Base-by-base conservation (phyloP, 2,888 invertebrate species). In the Euclidia mi region DNA sequence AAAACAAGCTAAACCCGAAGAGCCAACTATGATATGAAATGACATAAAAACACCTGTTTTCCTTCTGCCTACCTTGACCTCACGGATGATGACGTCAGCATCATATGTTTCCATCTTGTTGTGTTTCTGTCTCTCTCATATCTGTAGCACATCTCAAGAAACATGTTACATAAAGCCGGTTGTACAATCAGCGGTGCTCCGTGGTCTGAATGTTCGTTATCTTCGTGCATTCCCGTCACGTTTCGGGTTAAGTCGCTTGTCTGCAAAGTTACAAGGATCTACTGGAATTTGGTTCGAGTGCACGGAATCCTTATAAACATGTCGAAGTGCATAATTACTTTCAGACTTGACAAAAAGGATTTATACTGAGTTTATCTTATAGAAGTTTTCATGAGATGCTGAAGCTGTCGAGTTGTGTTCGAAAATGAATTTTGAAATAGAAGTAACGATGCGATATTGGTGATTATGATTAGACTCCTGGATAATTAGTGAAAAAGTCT, bases 231-330 rank as follows among this genome's bases (percentile, higher is more conserved):
- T 44, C 32, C 10, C 18, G 44, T 44, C 44, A 44, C 32, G 44
- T 6, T 18, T 44, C 44, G 20, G 11, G 6, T 10, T 11, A 18
- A 34, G 9, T 18, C 44, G 18, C 9, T 14, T 34, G 10, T 44
- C 44, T 34, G 20, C 34, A 34, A 44, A 44, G 44, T 44, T 44
- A 10, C 2, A 37, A 15, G 37, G 37, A 18, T 18, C 10, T 37
- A 10, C 14, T 18, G 17, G 37, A n/a, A 7, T 37, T 37, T 18
- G 37, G 1, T 18, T n/a, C n/a, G n/a, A n/a, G 34, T 2, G 17
- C 6, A n/a, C 2, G 14, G 18, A 45, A 9, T 17, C 45, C 10
- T 45, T 14, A n/a, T 37, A 37, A 18, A 37, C 17, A 17, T 18
- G 1, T 6, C 9, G 14, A 7, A 34, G 14, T 34, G 4, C 14